Base-by-base conservation (phyloP, 2,888 invertebrate species). In the Lasioglossum marginatum region DNA sequence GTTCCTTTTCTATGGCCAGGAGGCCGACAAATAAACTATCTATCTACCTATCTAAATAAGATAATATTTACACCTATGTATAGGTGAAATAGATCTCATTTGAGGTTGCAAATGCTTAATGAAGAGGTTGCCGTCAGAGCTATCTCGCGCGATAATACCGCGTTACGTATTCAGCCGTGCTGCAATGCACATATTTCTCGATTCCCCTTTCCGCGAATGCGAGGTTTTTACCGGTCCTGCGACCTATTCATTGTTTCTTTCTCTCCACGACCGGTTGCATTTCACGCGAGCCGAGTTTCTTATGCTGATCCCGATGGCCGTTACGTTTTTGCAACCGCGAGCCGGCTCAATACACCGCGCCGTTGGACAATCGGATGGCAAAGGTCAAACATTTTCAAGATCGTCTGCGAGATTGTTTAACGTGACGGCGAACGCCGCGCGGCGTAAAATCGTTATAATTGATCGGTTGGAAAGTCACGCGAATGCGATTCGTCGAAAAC, bases 171-270 rank as follows among this genome's bases (percentile, higher is more conserved):
- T 72, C 74, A 60, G 37, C 12, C 45, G 71, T 43, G 70, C 43
- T 45, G 84, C 84, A 71, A 71, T n/a, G 37, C 31, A 40, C 73
- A 23, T 16, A 75, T 43, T 83, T 75, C 71, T 63, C n/a, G 71
- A 71, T 63, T 66, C n/a, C 37, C 5, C 57, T 68, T 68, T 52
- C 76, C 83, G 37, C 40, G 66, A 63, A 73, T 34, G 66, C 68
- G 31, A 72, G 48, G 40, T 57, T 74, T 77, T 73, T 77, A 48
- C 40, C 8, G 10, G 14, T 34, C 27, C 40, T n/a, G 52, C 85
- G 78, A 84, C 78, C 84, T 75, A 75, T 76, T 70, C 70, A 66
- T 48, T 40, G 52, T 73, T 79, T 77, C 79, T 79, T 77, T 83
- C 57, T 27, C 76, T 27, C 76, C 57, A 57, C 68, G 75, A 43